phyloP scores from a whole-genome alignment of 2,797 vertebrate species.

The Pteropus rufus region DNA sequence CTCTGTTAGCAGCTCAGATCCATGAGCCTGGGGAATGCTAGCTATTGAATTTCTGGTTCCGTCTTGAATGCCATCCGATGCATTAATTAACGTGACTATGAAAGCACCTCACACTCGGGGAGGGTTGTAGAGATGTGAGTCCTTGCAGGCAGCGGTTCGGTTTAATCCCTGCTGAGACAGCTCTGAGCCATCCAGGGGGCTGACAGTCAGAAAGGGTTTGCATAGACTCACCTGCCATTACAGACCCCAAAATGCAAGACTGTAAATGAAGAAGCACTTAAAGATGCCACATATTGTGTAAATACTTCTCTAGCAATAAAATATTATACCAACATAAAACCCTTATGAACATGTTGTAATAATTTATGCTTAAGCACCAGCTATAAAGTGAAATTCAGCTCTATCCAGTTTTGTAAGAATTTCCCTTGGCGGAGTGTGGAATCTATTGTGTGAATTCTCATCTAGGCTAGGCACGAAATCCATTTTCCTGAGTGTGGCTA shows the following conservation, averaged over 20 bases:
- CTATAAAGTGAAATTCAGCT: slow-evolving; percentile 19
- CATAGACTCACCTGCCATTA: background rate
- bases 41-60: background rate
- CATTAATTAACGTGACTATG: background rate
- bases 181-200: background rate
- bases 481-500: background rate
- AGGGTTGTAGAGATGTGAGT: background rate
- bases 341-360: background rate
- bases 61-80: background rate
- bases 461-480: background rate
- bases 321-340: background rate
- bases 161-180: background rate
- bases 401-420: background rate
- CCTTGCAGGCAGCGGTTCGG: background rate
- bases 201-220: background rate
- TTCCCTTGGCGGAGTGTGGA: background rate
- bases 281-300: background rate
- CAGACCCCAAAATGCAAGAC: background rate
- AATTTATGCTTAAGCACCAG: background rate
- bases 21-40: background rate
- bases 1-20: background rate
- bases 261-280: background rate
- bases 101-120: background rate
- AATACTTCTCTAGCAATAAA: slow-evolving; percentile 30
- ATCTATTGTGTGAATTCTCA: background rate